phyloP scores from a whole-genome alignment of 2,113 vertebrate species.

The Eclectus roratus region DNA sequence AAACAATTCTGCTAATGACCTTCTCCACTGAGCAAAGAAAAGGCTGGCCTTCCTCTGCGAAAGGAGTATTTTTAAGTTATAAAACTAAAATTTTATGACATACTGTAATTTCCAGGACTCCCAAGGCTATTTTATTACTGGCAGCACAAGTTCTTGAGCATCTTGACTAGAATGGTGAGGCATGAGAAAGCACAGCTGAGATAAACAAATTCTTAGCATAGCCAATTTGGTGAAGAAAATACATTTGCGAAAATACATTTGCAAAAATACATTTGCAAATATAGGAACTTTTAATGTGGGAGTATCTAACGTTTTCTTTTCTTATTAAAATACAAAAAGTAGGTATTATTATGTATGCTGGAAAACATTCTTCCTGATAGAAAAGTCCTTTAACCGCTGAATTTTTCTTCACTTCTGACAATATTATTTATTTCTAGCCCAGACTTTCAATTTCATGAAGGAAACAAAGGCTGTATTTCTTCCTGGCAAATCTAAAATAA shows the following conservation, averaged over 20 bases:
- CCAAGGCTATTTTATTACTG: not conserved
- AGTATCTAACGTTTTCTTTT: not conserved
- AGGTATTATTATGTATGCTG: not conserved
- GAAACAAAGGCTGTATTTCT: slow-evolving; percentile 25
- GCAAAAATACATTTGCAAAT: not conserved
- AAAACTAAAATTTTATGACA: not conserved
- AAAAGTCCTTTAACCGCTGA: not conserved
- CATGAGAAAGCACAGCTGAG: not conserved
- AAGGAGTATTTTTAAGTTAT: not conserved
- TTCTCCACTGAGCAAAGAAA: not conserved
- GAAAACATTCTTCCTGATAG: not conserved
- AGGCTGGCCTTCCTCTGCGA: not conserved
- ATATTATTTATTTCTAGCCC: not conserved
- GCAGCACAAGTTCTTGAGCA: not conserved
- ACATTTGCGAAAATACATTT: not conserved
- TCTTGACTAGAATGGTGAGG: not conserved
- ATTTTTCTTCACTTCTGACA: not conserved
- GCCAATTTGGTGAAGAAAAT: not conserved
- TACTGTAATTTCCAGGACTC: not conserved
- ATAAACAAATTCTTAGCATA: not conserved
- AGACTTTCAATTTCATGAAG: not conserved
- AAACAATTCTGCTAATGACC: not conserved
- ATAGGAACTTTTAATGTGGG: not conserved
- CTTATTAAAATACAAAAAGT: not conserved
- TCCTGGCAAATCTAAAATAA: slow-evolving; percentile 25